phyloP scores from a whole-genome alignment of 2,797 vertebrate genomes.

The Hydrophis major region DNA sequence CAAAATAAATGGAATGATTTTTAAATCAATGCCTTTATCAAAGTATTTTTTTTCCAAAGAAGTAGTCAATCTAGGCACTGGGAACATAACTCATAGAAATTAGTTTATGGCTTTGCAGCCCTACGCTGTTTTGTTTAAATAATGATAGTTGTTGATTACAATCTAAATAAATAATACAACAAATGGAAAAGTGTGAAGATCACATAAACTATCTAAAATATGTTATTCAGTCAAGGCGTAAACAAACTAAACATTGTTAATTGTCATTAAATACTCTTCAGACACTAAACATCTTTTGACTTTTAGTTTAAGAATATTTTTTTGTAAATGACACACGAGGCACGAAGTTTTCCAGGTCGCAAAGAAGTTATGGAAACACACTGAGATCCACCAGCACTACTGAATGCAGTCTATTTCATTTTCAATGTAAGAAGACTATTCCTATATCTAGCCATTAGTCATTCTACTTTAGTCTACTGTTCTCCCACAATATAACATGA shows the following conservation, averaged over 20 bases:
- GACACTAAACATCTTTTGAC: background rate
- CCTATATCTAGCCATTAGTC: background rate
- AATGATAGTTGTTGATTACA: background rate
- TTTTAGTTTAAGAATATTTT: background rate
- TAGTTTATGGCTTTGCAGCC: background rate
- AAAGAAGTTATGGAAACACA: background rate
- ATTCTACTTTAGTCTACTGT: background rate
- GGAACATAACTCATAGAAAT: background rate
- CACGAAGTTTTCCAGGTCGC: background rate
- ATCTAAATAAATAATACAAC: background rate
- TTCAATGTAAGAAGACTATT: background rate
- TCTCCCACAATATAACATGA: background rate
- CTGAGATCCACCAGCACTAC: background rate
- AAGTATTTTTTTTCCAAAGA: background rate
- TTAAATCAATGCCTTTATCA: background rate
- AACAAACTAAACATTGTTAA: background rate
- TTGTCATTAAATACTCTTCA: background rate
- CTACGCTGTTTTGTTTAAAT: background rate
- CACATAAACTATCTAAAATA: background rate
- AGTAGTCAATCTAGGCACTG: background rate
- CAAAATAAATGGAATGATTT: background rate
- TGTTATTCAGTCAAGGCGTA: background rate
- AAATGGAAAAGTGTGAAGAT: background rate
- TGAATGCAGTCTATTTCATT: background rate
- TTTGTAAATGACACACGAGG: background rate